These are phyloP conservation scores for Zaprionus africanus DNA, from an alignment of 1,140 invertebrate genomes.

Conservation along the genomic window DNA sequence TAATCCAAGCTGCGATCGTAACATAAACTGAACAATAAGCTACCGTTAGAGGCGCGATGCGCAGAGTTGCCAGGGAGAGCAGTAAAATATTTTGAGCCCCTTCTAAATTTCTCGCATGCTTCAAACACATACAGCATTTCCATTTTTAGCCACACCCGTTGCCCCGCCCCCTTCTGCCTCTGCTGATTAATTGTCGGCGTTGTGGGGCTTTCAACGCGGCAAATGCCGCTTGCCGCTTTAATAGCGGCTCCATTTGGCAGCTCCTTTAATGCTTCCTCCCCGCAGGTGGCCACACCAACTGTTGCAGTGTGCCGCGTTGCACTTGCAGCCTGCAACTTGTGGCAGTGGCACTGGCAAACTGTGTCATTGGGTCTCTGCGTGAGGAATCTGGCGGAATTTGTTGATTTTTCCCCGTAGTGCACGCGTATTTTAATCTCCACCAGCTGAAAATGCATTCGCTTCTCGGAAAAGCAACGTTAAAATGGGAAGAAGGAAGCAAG, in stretches of 20 bases:
- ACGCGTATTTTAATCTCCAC: constrained; percentile 49
- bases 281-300: constrained; percentile 31
- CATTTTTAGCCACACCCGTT: constrained; percentile 56
- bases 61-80: too few species aligned
- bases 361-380: constrained; percentile 72
- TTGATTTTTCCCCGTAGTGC: constrained; percentile 10
- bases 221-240: constrained; percentile 63
- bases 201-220: constrained; percentile 60
- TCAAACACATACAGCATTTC: constrained; percentile 44
- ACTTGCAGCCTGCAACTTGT: neutral
- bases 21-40: neutral
- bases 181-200: constrained; percentile 58
- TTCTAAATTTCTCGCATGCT: constrained; percentile 21
- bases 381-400: constrained; percentile 23
- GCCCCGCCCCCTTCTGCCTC: neutral
- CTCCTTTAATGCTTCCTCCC: constrained; percentile 38
- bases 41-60: too few species aligned
- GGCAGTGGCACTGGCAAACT: constrained; percentile 50
- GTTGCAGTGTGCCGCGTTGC: constrained; percentile 28
- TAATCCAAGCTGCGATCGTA: neutral
- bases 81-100: neutral
- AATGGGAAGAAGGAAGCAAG: neutral
- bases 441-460: constrained; percentile 41
- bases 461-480: constrained; percentile 50
- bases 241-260: constrained; percentile 39